phyloP scores from a whole-genome alignment of 2,113 vertebrate genomes.

The Rhabdomys dilectus region DNA sequence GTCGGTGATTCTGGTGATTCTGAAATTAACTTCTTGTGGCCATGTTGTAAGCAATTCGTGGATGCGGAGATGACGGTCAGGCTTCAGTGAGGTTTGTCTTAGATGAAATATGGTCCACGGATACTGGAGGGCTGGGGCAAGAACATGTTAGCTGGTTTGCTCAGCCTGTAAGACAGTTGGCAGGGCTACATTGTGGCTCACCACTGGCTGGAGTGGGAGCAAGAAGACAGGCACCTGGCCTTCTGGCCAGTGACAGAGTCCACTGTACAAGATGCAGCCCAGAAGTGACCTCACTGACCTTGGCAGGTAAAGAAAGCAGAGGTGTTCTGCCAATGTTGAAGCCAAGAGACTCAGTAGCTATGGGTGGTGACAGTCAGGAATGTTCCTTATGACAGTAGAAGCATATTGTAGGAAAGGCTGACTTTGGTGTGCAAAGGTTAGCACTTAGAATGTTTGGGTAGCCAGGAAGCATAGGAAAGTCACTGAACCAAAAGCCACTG shows the following conservation, averaged over 20 bases:
- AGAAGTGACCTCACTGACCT: background rate
- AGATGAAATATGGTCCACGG: accelerated
- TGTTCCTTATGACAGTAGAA: background rate
- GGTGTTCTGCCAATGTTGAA: background rate
- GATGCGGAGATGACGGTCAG: background rate
- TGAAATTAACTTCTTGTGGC: slow-evolving; percentile 53
- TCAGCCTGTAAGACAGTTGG: background rate
- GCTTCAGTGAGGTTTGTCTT: background rate
- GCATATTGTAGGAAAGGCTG: background rate
- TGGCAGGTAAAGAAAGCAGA: background rate
- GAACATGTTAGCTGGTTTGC: background rate
- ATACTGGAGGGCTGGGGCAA: background rate
- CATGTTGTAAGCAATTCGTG: background rate
- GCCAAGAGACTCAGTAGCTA: too few species aligned
- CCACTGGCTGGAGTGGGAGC: background rate
- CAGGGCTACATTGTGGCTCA: background rate
- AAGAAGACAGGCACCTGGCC: background rate
- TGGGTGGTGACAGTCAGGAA: background rate
- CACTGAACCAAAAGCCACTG: background rate
- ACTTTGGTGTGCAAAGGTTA: background rate
- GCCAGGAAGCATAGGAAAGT: background rate
- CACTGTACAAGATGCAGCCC: background rate
- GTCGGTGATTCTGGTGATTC: slow-evolving; percentile 14
- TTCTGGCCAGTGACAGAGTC: background rate
- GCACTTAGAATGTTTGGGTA: background rate